Evolutionary conservation across 1,140 invertebrate genomes (phyloP), one percentile per base, ranked within the genome.

Genomic region (Tetramorium alpestre): DNA sequence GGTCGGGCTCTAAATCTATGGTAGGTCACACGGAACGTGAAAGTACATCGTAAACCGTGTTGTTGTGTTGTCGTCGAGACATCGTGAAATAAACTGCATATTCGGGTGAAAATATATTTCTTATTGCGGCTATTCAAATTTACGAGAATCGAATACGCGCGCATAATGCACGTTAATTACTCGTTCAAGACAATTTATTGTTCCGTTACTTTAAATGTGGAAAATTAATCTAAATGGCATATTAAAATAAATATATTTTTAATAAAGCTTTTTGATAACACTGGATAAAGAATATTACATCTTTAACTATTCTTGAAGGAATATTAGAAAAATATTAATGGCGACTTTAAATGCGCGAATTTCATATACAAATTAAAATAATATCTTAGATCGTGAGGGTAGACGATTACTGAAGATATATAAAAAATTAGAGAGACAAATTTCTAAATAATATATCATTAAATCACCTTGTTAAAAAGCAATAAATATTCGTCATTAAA

Each of bases 11-110:
- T 87, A 75, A 89, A 90, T 89, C 47, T 86, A 89, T 75, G 88
- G 56, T 56, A 89, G 77, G 89, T 89, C 89, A 78, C 56, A 81
- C 51, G 88, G 88, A 90, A 90, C 88, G 89, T 87, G 85, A 90
- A 90, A 90, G 84, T 87, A 44, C 65, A 81, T 82, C 69, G 72
- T 87, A 58, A 75, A 67, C 13, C 47, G 25, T 54, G 77, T 70
- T 69, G 70, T 56, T 73, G 28, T 38, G 62, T 44, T 49, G 69
- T 75, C 87, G 70, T 84, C 86, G 54, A 69, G 22, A 51, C 65
- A 44, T 87, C 67, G 22, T 13, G 11, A 54, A 69, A 75, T 18
- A 56, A 73, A 38, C 56, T 33, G 38, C 51, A 76, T 88, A 76
- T 88, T 76, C 54, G 25, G 28, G n/a, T 62, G 38, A 88, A 87